phyloP scores from a whole-genome alignment of 2,797 vertebrate species.

The Oophaga sylvatica region DNA sequence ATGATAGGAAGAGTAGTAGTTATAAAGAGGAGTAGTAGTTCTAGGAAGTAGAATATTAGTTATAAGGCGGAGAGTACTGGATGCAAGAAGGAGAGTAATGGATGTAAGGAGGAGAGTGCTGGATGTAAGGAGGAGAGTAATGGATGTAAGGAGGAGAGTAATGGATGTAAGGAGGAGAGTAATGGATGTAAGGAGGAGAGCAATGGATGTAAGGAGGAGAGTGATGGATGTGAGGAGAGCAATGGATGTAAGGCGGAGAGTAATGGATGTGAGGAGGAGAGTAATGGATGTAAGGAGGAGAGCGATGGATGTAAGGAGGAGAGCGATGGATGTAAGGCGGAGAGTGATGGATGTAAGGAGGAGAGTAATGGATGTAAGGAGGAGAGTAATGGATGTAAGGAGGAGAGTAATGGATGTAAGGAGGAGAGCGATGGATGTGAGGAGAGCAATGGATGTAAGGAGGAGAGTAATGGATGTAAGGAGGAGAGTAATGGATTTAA shows the following conservation, averaged over 20 bases:
- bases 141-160: not conserved
- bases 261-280: not conserved
- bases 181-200: not conserved
- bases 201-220: not conserved
- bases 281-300: too few relatives aligned
- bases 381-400: too few relatives aligned
- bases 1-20: too few relatives aligned
- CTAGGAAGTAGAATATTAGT: not conserved
- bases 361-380: not conserved
- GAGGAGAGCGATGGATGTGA: too few relatives aligned
- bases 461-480: not conserved
- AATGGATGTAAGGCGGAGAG: not conserved
- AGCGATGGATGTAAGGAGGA: too few relatives aligned
- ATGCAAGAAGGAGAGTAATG: not conserved
- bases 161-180: not conserved
- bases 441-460: not conserved
- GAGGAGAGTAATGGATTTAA: too few relatives aligned
- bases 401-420: not conserved
- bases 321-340: too few relatives aligned
- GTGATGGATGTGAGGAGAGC: not conserved
- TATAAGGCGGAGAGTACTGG: not conserved
- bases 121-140: not conserved
- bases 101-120: not conserved
- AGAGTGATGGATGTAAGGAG: not conserved
- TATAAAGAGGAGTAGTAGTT: too few relatives aligned